phyloP scores from a whole-genome alignment of 2,797 vertebrate genomes.

The Crotalus adamanteus region DNA sequence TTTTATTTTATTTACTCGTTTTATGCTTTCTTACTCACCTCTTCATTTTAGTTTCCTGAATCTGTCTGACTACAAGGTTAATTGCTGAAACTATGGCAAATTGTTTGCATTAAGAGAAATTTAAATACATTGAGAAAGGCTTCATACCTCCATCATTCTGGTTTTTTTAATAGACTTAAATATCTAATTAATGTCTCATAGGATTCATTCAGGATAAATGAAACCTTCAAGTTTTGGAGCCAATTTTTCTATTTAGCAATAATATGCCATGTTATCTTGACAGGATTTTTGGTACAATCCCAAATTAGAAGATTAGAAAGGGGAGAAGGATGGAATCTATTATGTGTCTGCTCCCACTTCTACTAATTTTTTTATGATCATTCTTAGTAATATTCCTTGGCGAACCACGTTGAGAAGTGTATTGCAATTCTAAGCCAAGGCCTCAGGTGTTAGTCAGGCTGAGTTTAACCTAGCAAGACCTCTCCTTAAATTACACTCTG shows the following conservation, averaged over 20 bases:
- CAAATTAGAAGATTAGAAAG: slow-evolving; percentile 29
- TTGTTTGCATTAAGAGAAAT: slow-evolving; percentile 35
- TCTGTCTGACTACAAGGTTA: slow-evolving; percentile 28
- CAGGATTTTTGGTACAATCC: slow-evolving; percentile 18
- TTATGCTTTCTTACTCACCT: background rate
- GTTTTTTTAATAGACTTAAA: background rate
- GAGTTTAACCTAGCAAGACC: background rate
- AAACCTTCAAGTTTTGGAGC: background rate
- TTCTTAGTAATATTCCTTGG: background rate
- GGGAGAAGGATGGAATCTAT: background rate
- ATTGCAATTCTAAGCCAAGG: background rate
- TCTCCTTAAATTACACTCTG: background rate
- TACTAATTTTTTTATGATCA: background rate
- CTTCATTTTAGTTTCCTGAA: background rate
- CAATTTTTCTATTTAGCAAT: slow-evolving; percentile 18
- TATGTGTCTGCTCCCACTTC: slow-evolving; percentile 11
- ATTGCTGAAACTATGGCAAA: slow-evolving; percentile 42
- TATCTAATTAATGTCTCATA: slow-evolving; percentile 14
- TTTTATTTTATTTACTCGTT: background rate
- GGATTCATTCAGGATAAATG: slow-evolving; percentile 16
- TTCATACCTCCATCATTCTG: slow-evolving; percentile 3
- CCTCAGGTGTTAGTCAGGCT: background rate
- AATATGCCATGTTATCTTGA: slow-evolving; percentile 7
- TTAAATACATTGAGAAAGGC: slow-evolving; percentile 42
- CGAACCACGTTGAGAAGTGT: background rate